These are phyloP conservation scores for Polylopha cassiicola DNA, from an alignment of 2,888 invertebrate species.

Conservation along the genomic window DNA sequence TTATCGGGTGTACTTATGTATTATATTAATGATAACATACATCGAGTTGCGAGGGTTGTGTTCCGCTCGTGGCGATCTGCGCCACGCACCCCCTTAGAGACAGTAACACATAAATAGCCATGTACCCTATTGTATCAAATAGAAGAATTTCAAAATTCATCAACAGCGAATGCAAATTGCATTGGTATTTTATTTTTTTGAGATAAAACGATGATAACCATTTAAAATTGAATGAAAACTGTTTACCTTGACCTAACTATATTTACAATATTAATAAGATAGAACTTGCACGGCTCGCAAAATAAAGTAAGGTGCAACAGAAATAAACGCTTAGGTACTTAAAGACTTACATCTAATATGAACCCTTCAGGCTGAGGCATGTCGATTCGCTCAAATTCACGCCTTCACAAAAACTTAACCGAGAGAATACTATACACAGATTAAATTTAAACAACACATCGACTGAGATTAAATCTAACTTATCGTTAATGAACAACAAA, in stretches of 20 bases:
- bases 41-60: conserved; percentile 53
- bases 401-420: conserved; percentile 65
- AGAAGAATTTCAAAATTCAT: conserved; percentile 44
- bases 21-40: conserved; percentile 39
- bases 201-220: conserved; percentile 67
- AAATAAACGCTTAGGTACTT: conserved; percentile 65
- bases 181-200: conserved; percentile 56
- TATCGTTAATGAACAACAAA: conserved; percentile 76
- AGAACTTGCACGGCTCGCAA: conserved; percentile 67
- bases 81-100: conserved; percentile 29
- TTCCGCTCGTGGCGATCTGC: conserved; percentile 36
- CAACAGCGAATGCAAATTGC: conserved; percentile 60
- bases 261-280: conserved; percentile 65
- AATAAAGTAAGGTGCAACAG: conserved; percentile 68
- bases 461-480: conserved; percentile 74
- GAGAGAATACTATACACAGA: conserved; percentile 73
- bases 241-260: conserved; percentile 69
- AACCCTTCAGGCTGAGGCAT: conserved; percentile 62
- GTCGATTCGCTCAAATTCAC: conserved; percentile 74
- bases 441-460: conserved; percentile 67
- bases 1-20: conserved; percentile 43
- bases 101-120: conserved; percentile 57
- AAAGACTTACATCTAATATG: conserved; percentile 63
- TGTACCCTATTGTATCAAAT: conserved; percentile 55
- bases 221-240: conserved; percentile 56